A percentile compares a stretch with the other conserved stretches of the same genome.
phyloP scores from a whole-genome alignment of 1,140 invertebrate genomes.

The Thaumatotibia leucotreta region DNA sequence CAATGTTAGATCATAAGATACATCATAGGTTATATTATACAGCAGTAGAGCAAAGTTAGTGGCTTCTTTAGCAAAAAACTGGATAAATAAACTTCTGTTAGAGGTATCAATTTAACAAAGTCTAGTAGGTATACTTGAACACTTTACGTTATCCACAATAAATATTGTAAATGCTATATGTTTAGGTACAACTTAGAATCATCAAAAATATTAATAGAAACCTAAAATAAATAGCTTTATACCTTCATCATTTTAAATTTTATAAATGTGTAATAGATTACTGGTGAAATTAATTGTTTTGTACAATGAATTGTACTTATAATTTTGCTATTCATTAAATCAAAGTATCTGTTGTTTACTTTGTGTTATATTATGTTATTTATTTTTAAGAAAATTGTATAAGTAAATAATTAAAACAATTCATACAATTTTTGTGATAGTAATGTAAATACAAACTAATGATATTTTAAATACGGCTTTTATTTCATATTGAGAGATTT shows the following conservation, averaged over 20 bases:
- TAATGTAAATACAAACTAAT: conserved; percentile 58
- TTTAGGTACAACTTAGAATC: not conserved
- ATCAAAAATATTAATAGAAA: not conserved
- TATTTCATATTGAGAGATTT: conserved; percentile 20
- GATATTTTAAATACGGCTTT: conserved; percentile 14
- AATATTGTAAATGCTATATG: not conserved
- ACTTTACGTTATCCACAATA: not conserved
- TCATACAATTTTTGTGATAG: conserved; percentile 56
- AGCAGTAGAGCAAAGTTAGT: not conserved
- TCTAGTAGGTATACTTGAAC: too few species aligned
- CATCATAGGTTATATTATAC: not conserved
- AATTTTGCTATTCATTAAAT: conserved; percentile 17
- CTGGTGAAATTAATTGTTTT: not conserved
- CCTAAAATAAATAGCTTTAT: not conserved
- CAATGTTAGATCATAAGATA: not conserved
- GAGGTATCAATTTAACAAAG: too few species aligned
- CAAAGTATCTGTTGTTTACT: conserved; percentile 34
- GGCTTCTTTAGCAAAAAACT: not conserved
- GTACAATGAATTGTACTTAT: not conserved
- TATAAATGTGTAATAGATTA: not conserved
- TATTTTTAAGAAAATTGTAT: conserved; percentile 58
- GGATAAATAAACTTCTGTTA: too few species aligned
- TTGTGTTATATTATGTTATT: conserved; percentile 48
- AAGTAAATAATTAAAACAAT: conserved; percentile 26
- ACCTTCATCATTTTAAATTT: not conserved